phyloP scores from a whole-genome alignment of 2,888 invertebrate genomes.

The Tenthredo distinguenda region DNA sequence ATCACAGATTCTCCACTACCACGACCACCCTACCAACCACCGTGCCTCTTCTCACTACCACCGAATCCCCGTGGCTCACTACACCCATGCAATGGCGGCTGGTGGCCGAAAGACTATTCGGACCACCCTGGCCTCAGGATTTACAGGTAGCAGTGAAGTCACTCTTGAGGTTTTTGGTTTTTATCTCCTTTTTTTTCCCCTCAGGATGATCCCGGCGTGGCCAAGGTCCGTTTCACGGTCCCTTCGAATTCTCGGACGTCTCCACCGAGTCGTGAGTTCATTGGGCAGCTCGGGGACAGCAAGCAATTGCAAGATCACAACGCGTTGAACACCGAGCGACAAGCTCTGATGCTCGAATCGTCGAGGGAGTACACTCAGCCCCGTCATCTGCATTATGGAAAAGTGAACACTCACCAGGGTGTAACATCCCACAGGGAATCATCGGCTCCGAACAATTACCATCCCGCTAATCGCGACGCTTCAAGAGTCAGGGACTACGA shows the following conservation, averaged over 20 bases:
- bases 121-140: slow-evolving; percentile 62
- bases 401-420: slow-evolving; percentile 65
- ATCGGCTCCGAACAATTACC: slow-evolving; percentile 54
- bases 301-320: slow-evolving; percentile 62
- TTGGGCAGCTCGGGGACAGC: slow-evolving; percentile 60
- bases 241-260: slow-evolving; percentile 57
- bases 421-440: slow-evolving; percentile 50
- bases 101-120: slow-evolving; percentile 67
- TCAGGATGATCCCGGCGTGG: slow-evolving; percentile 52
- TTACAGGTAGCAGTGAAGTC: neutral
- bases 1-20: slow-evolving; percentile 53
- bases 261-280: slow-evolving; percentile 50
- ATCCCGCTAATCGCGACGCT: slow-evolving; percentile 56
- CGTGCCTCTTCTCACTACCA: slow-evolving; percentile 58
- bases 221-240: slow-evolving; percentile 60
- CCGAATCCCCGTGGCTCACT: slow-evolving; percentile 61
- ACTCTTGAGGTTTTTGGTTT: neutral
- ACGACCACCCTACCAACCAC: slow-evolving; percentile 54
- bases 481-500: slow-evolving; percentile 62
- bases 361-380: slow-evolving; percentile 63
- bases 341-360: slow-evolving; percentile 61
- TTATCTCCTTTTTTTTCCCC: neutral
- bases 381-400: slow-evolving; percentile 67
- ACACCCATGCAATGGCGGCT: slow-evolving; percentile 67
- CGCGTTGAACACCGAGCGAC: slow-evolving; percentile 62